These are phyloP conservation scores for Oceanites oceanicus DNA, from an alignment of 2,113 vertebrate species.

Conservation along the genomic window DNA sequence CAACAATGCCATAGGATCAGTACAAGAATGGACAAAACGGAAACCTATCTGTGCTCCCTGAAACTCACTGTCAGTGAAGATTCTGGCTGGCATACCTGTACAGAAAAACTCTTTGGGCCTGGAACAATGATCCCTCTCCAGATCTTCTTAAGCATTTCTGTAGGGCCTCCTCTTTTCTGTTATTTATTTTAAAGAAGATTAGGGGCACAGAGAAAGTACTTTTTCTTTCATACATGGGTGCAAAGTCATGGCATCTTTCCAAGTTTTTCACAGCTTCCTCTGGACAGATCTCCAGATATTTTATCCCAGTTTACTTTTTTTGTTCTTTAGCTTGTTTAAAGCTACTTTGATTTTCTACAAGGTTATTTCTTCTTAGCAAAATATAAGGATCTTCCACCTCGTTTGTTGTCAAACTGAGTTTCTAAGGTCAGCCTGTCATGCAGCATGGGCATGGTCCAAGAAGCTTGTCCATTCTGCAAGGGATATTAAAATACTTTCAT, in stretches of 20 bases:
- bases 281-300: background rate
- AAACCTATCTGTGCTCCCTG: background rate
- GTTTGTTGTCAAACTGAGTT: background rate
- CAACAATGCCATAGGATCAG: background rate
- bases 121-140: background rate
- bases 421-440: background rate
- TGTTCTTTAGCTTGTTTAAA: background rate
- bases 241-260: background rate
- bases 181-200: background rate
- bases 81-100: background rate
- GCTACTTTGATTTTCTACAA: background rate
- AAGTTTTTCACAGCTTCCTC: background rate
- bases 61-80: background rate
- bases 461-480: background rate
- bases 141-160: background rate
- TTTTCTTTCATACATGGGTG: background rate
- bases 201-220: background rate
- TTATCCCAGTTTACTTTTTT: background rate
- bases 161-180: background rate
- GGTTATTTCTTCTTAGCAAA: background rate
- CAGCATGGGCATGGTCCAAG: background rate
- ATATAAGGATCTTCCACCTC: background rate
- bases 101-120: background rate
- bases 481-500: background rate
- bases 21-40: background rate